phyloP scores from a whole-genome alignment of 1,140 invertebrate genomes.

The Drosophila miranda region DNA sequence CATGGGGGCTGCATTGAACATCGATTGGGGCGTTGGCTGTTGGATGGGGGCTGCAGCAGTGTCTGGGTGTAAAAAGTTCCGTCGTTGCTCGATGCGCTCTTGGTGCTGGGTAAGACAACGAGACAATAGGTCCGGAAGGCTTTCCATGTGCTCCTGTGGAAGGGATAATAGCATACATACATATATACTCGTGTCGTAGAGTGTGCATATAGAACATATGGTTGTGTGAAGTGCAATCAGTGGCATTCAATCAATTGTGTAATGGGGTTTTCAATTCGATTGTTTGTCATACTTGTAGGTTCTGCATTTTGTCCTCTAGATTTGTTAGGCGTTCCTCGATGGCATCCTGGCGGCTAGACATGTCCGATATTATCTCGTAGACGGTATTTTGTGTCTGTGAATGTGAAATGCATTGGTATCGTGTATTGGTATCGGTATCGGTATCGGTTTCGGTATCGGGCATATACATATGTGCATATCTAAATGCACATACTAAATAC shows the following conservation, averaged over 20 bases:
- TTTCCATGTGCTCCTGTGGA: conserved; percentile 85
- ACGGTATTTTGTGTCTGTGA: conserved; percentile 97
- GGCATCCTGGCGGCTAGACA: conserved; percentile 94
- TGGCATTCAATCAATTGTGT: neutral
- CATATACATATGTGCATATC: conserved; percentile 5
- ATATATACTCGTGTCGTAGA: too few relatives aligned
- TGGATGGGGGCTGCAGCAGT: conserved; percentile 85
- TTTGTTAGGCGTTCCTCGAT: conserved; percentile 93
- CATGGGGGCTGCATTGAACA: conserved; percentile 81
- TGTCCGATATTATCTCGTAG: conserved; percentile 97
- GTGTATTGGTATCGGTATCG: conserved; percentile 1
- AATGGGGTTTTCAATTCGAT: neutral
- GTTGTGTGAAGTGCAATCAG: too few relatives aligned
- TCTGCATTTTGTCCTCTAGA: conserved; percentile 93
- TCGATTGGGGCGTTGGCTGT: conserved; percentile 78
- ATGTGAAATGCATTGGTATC: conserved; percentile 5
- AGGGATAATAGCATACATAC: neutral
- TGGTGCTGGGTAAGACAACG: conserved; percentile 88
- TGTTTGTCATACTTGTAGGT: conserved; percentile 85
- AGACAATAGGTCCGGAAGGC: conserved; percentile 91
- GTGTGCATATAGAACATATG: neutral
- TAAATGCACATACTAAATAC: neutral
- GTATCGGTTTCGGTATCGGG: conserved; percentile 6
- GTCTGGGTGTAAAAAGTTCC: conserved; percentile 93
- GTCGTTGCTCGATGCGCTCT: conserved; percentile 87